Conservation (phyloP, 1,140 invertebrate species). For the Oryctes rhinoceros region DNA sequence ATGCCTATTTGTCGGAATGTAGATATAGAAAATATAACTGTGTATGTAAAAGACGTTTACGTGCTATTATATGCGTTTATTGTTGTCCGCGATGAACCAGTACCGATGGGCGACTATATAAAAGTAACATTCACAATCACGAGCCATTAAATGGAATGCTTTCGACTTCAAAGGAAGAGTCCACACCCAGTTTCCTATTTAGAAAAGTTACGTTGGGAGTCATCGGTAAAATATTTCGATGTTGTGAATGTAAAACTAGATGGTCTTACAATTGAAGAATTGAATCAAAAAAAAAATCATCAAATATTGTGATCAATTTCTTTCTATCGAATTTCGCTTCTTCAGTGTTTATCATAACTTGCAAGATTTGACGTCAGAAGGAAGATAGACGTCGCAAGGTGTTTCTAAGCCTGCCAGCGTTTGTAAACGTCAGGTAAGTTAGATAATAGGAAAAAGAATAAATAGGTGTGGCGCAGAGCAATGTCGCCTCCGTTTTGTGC, state of each 20-base stretch:
- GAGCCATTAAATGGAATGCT: not conserved
- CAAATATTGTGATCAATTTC: no score
- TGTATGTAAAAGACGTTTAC: no score
- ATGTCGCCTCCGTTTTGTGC: conserved; percentile 2
- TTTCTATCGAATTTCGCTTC: no score
- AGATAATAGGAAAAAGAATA: not conserved
- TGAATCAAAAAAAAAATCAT: no score
- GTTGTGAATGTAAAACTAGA: not conserved
- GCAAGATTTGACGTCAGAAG: not conserved
- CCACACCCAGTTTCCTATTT: conserved; percentile 6
- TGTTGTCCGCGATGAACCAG: no score
- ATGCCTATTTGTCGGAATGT: no score
- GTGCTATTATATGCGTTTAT: no score
- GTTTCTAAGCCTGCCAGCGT: not conserved
- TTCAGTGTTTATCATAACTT: no score
- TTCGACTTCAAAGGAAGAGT: conserved; percentile 14
- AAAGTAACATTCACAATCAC: not conserved
- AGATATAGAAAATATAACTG: no score
- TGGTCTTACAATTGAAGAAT: no score
- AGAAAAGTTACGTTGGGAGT: not conserved
- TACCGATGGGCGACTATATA: not conserved
- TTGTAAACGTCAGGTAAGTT: no score
- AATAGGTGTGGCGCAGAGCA: not conserved
- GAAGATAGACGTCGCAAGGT: not conserved
- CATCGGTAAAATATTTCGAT: not conserved